Conservation (phyloP, 2,113 vertebrate species). For the Candoia aspera region DNA sequence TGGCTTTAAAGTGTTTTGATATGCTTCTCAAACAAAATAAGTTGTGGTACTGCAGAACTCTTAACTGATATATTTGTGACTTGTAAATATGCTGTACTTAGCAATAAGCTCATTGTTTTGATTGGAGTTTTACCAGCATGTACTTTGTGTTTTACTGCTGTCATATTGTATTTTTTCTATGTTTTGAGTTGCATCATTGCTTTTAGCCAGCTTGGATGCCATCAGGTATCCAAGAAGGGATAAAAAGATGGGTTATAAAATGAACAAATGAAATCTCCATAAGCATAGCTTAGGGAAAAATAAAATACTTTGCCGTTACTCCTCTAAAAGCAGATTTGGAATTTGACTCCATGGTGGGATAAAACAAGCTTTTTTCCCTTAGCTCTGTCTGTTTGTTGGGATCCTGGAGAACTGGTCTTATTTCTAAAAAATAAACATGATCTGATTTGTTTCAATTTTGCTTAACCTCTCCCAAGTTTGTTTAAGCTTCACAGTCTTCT, state of each 20-base stretch:
- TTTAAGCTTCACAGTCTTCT: not conserved
- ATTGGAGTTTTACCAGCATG: not conserved
- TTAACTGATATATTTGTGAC: not conserved
- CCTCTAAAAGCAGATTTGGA: not conserved
- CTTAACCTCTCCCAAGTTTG: not conserved
- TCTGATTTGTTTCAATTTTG: not conserved
- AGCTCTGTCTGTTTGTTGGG: not conserved
- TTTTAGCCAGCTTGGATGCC: not conserved
- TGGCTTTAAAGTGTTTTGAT: not conserved
- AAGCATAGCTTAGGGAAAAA: not conserved
- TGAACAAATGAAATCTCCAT: not conserved
- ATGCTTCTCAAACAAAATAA: not conserved
- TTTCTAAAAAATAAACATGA: not conserved
- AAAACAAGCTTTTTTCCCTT: not conserved
- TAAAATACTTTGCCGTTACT: not conserved
- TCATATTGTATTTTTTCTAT: not conserved
- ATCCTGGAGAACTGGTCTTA: not conserved
- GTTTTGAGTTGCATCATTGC: not conserved
- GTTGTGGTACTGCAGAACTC: not conserved
- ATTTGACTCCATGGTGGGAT: not conserved
- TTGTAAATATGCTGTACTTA: not conserved
- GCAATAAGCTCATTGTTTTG: not conserved
- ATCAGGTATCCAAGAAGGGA: not conserved
- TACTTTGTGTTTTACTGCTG: not conserved
- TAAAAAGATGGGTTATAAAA: not conserved